phyloP scores from a whole-genome alignment of 2,113 vertebrate genomes.

The Dasypus novemcinctus region DNA sequence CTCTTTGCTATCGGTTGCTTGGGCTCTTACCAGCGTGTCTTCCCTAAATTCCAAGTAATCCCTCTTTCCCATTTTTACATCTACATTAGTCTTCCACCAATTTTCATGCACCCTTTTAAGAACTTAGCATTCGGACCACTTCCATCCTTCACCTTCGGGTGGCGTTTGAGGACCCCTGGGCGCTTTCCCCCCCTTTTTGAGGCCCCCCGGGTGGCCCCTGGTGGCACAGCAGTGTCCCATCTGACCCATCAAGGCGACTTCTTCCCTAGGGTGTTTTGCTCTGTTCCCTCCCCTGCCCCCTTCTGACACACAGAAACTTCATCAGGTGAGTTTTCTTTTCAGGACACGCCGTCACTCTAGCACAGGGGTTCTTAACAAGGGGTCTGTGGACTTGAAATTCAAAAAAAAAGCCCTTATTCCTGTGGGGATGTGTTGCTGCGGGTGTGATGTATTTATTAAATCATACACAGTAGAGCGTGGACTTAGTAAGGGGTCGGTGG shows the following conservation, averaged over 20 bases:
- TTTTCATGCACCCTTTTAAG: background rate
- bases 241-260: background rate
- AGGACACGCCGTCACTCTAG: constrained; percentile 39
- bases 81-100: background rate
- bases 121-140: background rate
- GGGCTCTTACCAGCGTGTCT: background rate
- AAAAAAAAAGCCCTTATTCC: no score
- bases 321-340: background rate
- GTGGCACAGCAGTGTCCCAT: background rate
- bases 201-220: background rate
- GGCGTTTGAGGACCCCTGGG: background rate
- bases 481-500: no score
- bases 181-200: background rate
- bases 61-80: background rate
- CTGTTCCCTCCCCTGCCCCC: background rate
- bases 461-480: no score
- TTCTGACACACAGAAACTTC: constrained; percentile 10
- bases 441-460: no score
- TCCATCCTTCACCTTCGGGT: background rate
- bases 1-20: background rate
- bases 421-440: no score
- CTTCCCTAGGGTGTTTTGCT: background rate
- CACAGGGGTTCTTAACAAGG: no score
- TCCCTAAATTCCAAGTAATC: background rate
- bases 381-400: no score